These are phyloP conservation scores for Amblyteles armatorius DNA, from an alignment of 2,888 invertebrate species.

Conservation along the genomic window DNA sequence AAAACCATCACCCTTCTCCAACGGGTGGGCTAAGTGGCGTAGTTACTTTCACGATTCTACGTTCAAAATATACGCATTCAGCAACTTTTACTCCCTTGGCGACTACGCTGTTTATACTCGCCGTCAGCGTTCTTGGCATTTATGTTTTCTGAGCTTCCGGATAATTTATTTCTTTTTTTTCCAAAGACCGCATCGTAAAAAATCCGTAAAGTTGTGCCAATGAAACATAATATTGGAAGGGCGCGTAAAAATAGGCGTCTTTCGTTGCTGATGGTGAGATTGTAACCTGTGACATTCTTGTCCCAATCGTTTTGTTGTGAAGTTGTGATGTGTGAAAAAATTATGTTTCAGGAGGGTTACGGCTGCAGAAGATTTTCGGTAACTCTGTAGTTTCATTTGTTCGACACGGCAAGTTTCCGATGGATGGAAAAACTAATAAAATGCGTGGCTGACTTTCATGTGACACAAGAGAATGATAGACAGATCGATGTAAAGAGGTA, in stretches of 20 bases:
- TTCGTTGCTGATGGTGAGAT: neutral
- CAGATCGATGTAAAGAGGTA: conserved; percentile 38
- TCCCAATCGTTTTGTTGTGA: too few relatives aligned
- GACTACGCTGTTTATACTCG: conserved; percentile 12
- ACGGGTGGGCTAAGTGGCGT: conserved; percentile 74
- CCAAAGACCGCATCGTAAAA: neutral
- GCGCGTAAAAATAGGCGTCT: neutral
- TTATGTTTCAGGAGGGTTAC: neutral
- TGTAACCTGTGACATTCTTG: too few relatives aligned
- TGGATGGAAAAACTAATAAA: conserved; percentile 77
- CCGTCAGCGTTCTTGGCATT: conserved; percentile 12
- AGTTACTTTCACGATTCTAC: conserved; percentile 71
- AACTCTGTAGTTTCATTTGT: conserved; percentile 40
- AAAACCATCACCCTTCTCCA: conserved; percentile 69
- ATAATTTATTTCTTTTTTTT: neutral
- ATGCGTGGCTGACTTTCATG: conserved; percentile 69
- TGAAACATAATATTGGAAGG: neutral
- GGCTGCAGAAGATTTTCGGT: conserved; percentile 17
- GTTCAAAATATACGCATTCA: conserved; percentile 68
- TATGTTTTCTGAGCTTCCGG: neutral
- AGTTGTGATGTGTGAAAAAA: too few relatives aligned
- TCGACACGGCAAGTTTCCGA: conserved; percentile 56
- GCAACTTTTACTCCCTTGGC: conserved; percentile 25
- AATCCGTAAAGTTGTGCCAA: neutral
- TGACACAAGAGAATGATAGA: conserved; percentile 65